Base-by-base conservation (phyloP, 2,888 invertebrate species). In the Drosophila testacea region DNA sequence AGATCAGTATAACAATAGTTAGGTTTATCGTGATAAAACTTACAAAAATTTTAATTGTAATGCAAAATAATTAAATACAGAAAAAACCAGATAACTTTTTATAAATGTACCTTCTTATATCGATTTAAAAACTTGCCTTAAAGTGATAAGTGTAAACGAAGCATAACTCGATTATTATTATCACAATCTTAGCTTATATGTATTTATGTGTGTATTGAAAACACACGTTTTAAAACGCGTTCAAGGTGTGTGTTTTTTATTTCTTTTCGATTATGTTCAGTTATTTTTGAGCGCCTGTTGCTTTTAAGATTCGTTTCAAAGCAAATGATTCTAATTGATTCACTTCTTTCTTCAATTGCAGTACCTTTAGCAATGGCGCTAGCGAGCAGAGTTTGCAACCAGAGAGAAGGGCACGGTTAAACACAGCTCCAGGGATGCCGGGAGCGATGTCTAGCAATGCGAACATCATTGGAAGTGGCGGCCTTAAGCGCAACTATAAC, bases 301-400 rank as follows among this genome's bases (percentile, higher is more conserved):
- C 67, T 41, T 54, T 69, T 77, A 67, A 78, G 79, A 83, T 82
- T 64, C 57, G 46, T 73, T 73, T 62, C 27, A 4, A 32, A 39
- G 9, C 39, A 30, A 54, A 41, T 30, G 32, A 69, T 78, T 73
- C 67, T 78, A 69, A 66, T 41, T 50, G 0, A 5, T 46, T 50
- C 4, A 27, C 51, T 48, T 28, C 30, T 16, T 38, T 4, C 27
- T n/a, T 10, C 16, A 11, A 9, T 74, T 83, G 82, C 92, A 88
- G 94, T 93, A 90, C 93, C 91, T 89, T 93, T 92, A 90, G 93
- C 82, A 92, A 92, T 84, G 92, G 92, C 47, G 91, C 91, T 32
- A 86, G 86, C 56, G 92, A 92, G 57, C 73, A 79, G 39, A 82
- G 66, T 54, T 48, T 84, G 52, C 78, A 82, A 64, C 92, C 91